A percentile compares a stretch with the other conserved stretches of the same genome.
phyloP scores from a whole-genome alignment of 2,113 vertebrate species.

The Tamias sibiricus region DNA sequence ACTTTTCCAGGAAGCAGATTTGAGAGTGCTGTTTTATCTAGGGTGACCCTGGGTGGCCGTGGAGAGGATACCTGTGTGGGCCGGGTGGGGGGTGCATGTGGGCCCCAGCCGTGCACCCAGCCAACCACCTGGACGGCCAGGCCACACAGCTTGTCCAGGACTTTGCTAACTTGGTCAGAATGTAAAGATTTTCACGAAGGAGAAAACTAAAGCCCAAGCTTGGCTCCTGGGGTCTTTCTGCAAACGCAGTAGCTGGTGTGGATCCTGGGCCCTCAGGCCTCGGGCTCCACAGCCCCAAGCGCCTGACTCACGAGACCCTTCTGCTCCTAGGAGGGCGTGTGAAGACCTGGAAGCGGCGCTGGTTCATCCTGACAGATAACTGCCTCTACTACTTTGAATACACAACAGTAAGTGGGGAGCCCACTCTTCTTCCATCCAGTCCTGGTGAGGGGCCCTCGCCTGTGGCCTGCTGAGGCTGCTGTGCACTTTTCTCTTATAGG shows the following conservation, averaged over 20 bases:
- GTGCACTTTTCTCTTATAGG: conserved; percentile 83
- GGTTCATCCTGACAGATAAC: conserved; percentile 99
- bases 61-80: background rate
- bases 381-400: conserved; percentile 99
- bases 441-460: background rate
- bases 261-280: background rate
- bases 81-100: conserved; percentile 44
- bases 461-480: background rate
- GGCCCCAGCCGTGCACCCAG: background rate
- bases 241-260: background rate
- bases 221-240: background rate
- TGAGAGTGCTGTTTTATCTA: background rate
- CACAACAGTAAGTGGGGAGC: conserved; percentile 93
- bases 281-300: fast-evolving
- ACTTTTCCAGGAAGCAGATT: conserved; percentile 12
- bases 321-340: conserved; percentile 93
- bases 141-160: background rate
- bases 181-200: background rate
- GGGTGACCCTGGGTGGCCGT: background rate
- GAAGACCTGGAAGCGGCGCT: conserved; percentile 99
- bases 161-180: background rate
- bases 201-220: background rate
- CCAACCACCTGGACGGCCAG: background rate
- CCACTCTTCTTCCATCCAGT: background rate
- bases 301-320: conserved; percentile 54